A percentile compares a stretch with the other conserved stretches of the same genome.
Evolutionary conservation across 2,888 invertebrate genomes (phyloP).

Genomic region (Leucozona laternaria): DNA sequence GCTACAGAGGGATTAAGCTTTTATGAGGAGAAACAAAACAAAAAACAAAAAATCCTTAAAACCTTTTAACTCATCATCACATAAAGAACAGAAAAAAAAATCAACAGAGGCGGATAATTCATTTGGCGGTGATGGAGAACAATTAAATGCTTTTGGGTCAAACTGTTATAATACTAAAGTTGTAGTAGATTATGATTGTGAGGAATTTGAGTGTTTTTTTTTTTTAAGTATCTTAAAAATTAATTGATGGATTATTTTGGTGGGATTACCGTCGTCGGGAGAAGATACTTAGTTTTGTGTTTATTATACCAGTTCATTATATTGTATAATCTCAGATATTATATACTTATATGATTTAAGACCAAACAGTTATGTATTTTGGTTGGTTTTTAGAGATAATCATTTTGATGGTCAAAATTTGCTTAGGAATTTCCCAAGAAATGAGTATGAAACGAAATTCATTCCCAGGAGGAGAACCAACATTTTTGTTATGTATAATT

Average conservation of each 20-base stretch:
- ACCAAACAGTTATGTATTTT: too few species aligned
- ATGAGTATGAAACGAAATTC: too few species aligned
- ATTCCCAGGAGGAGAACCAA: too few species aligned
- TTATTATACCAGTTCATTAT: neutral
- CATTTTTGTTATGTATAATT: too few species aligned
- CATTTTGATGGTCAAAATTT: too few species aligned
- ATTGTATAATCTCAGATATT: neutral
- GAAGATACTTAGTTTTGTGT: neutral
- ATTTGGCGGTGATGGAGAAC: slow-evolving; percentile 8
- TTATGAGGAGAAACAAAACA: neutral
- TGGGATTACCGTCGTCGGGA: neutral
- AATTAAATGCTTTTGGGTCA: slow-evolving; percentile 10
- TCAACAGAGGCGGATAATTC: neutral
- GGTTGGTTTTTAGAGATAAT: neutral
- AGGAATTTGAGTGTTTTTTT: neutral
- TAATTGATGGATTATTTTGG: slow-evolving; percentile 5
- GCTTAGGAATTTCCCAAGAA: too few species aligned
- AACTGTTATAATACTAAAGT: neutral
- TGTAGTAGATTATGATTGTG: neutral
- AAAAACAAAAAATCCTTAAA: neutral
- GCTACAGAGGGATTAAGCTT: slow-evolving; percentile 19
- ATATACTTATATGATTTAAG: too few species aligned
- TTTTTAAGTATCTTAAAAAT: neutral
- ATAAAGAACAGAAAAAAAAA: neutral
- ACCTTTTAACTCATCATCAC: slow-evolving; percentile 19